Percentiles rank a stretch among this genome's conserved stretches.
Conservation (phyloP, 2,888 invertebrate genomes). For the Imbricaverruca yamaguchii region DNA sequence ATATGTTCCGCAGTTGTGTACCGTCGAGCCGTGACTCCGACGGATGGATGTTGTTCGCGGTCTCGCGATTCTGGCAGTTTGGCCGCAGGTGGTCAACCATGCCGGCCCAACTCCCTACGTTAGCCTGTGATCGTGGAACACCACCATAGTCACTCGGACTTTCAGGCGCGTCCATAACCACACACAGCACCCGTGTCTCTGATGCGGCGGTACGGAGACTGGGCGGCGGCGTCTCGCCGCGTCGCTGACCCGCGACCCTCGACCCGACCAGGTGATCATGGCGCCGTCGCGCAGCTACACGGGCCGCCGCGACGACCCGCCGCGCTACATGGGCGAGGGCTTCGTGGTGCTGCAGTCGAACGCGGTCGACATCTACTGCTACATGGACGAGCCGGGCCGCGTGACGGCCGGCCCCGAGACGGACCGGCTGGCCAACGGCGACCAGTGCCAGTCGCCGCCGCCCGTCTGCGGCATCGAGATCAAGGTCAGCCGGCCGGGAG, state of each 20-base stretch:
- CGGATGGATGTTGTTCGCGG: too few species aligned
- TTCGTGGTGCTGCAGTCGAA: constrained; percentile 95
- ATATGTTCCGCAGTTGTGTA: too few species aligned
- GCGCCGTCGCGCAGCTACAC: constrained; percentile 95
- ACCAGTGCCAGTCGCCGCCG: constrained; percentile 82
- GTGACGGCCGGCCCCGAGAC: constrained; percentile 88
- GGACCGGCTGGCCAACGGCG: constrained; percentile 81
- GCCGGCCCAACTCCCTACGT: too few species aligned
- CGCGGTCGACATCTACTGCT: constrained; percentile 88
- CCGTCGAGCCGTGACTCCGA: too few species aligned
- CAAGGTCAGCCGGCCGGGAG: constrained; percentile 49
- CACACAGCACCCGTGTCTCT: too few species aligned
- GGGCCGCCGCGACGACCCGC: constrained; percentile 87
- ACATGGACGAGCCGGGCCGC: constrained; percentile 86
- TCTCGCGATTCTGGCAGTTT: too few species aligned
- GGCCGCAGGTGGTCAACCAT: too few species aligned
- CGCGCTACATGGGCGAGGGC: constrained; percentile 95
- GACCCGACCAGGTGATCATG: constrained; percentile 59
- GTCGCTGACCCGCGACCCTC: not conserved
- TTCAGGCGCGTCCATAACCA: too few species aligned
- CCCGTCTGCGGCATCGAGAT: constrained; percentile 94
- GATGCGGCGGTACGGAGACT: too few species aligned
- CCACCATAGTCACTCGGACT: too few species aligned
- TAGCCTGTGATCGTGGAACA: too few species aligned
- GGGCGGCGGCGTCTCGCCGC: too few species aligned